Base-by-base conservation (phyloP, 2,888 invertebrate species). In the Zhengitettix transpicula region DNA sequence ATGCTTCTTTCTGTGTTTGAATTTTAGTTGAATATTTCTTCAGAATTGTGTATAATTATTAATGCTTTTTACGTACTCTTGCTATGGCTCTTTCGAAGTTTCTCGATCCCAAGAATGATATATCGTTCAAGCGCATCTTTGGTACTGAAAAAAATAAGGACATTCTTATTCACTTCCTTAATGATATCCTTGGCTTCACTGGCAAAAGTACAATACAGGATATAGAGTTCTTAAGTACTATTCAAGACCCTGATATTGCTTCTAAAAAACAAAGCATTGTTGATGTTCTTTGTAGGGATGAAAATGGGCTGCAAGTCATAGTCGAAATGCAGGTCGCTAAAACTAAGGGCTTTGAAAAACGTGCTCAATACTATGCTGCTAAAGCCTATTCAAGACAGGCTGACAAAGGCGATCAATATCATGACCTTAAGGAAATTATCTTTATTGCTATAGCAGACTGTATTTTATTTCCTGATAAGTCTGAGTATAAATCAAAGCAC, bases 191-290 rank as follows among this genome's bases (percentile, higher is more conserved):
- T 12, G 57, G 57, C 28, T 57, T 57, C 28, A 57, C 57, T 57
- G 57, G 57, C 47, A 57, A 57, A 17, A 44, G 44, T 57, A 44
- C 12, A 57, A 44, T 61, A 54, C 77, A 69, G 77, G 77, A 16
- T 76, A 76, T 59, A 80, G 80, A 52, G 80, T 81, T 67, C 79
- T 80, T 40, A 81, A 81, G 67, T 77, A 80, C 67, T 79, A 55
- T 55, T 44, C 65, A 67, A 28, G 67, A 78, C 56, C 68, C 80
- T 11, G 78, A 80, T 76, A 70, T 75, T 62, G 77, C 79, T 9
- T 52, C 52, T 40, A 56, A 40, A 56, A 67, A 66, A 57, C 66
- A 67, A 59, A 66, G 66, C 56, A 67, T 67, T 64, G 66, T 67
- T 58, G 67, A 68, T 66, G 67, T 68, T 54, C 64, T 67, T 15